Evolutionary conservation across 2,888 invertebrate species (phyloP), one percentile per base, ranked within the genome.

Genomic region (Cremastobaeus sp.): DNA sequence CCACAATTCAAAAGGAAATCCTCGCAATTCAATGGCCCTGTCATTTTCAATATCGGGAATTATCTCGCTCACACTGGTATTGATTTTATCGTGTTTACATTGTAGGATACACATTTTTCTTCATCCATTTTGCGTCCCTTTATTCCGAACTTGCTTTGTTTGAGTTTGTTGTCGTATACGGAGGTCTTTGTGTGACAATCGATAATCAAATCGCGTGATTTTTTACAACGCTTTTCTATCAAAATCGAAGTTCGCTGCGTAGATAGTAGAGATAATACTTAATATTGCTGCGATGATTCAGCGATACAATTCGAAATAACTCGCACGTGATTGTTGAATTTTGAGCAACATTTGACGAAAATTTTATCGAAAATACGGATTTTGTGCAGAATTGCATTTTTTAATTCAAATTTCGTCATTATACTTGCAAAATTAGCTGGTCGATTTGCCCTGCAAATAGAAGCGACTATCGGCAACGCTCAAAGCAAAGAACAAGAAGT

Each of bases 31-130:
- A 71, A 75, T 74, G 59, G 66, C 47, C 55, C 73, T 76, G 71
- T 76, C 72, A 72, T 77, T 72, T 68, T 65, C 68, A 72, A 50
- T 72, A 74, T 81, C 77, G 74, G 75, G 77, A 83, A 83, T 83
- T 81, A 81, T 82, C 77, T 80, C 77, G 55, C 70, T 74, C 76
- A 30, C 60, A 68, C 66, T 72, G 55, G 78, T 83, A 83, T 85
- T 85, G 84, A 85, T 85, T 84, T 86, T 84, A 86, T 85, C 85
- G 79, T 81, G 80, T 84, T 83, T 83, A 81, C 78, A 77, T 81
- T 84, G 65, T 76, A 34, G 25, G 32, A 12, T 35, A 50, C 47
- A 69, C 39, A 62, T 65, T 57, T 60, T 66, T 77, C 32, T 34
- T 45, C 47, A 34, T 52, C 8, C 52, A 48, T 32, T 52, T 34